These are phyloP conservation scores for Ypsolopha sequella DNA, from an alignment of 2,888 invertebrate genomes.

Conservation along the genomic window DNA sequence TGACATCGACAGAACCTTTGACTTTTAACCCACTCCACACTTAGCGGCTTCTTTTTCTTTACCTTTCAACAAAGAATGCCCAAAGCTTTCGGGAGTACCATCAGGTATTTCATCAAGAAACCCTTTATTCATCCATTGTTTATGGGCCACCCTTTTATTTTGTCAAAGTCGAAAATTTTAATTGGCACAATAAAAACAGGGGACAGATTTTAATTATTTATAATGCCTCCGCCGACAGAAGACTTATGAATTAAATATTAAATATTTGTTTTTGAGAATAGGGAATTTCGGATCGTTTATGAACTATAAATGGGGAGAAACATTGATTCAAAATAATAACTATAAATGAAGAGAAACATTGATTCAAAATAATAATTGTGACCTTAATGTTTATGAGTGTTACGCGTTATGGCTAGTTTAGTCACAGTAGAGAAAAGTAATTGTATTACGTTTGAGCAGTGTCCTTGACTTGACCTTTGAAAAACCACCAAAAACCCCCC, in stretches of 20 bases:
- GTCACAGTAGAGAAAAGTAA: too few relatives aligned
- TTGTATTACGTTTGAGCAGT: too few relatives aligned
- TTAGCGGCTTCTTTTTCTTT: slow-evolving; percentile 18
- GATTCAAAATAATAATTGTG: too few relatives aligned
- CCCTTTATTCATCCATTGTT: slow-evolving; percentile 26
- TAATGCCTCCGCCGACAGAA: slow-evolving; percentile 16
- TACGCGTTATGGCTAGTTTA: too few relatives aligned
- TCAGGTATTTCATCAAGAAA: slow-evolving; percentile 15
- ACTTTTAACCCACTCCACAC: too few relatives aligned
- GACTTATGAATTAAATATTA: slow-evolving; percentile 20
- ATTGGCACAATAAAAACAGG: slow-evolving; percentile 27
- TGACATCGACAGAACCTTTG: too few relatives aligned
- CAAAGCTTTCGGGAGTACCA: slow-evolving; percentile 24
- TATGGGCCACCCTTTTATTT: slow-evolving; percentile 31
- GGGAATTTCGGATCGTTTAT: neutral
- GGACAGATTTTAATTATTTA: slow-evolving; percentile 29
- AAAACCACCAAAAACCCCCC: too few relatives aligned
- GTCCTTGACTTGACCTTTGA: too few relatives aligned
- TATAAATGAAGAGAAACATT: too few relatives aligned
- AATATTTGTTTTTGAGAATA: slow-evolving; percentile 5
- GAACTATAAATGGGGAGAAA: too few relatives aligned
- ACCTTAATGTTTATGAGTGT: too few relatives aligned
- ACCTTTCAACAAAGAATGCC: slow-evolving; percentile 18
- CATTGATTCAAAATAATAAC: too few relatives aligned
- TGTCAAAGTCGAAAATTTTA: slow-evolving; percentile 31